Percentiles rank a stretch among this genome's conserved stretches.
Conservation (phyloP, 2,888 invertebrate species). For the Smittia sp. region DNA sequence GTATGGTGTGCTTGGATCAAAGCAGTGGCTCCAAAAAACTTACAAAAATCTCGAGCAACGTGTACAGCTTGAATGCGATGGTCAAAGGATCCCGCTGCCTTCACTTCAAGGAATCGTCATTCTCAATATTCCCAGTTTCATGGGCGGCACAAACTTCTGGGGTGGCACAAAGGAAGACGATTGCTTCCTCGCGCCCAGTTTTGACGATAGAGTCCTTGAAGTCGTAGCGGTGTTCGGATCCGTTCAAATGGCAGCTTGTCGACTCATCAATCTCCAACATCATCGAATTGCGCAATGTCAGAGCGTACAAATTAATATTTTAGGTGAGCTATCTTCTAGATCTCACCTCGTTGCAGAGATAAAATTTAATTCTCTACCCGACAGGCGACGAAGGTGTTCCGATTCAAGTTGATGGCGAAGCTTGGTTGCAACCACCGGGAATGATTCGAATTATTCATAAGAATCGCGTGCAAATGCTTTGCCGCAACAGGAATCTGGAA, state of each 20-base stretch:
- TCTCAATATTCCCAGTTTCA: conserved; percentile 85
- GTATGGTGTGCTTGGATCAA: conserved; percentile 58
- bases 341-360: neutral
- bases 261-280: conserved; percentile 91
- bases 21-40: conserved; percentile 81
- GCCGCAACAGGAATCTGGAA: conserved; percentile 85
- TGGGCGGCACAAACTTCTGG: conserved; percentile 92
- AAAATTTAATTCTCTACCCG: neutral
- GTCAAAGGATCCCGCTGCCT: conserved; percentile 90
- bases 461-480: conserved; percentile 94
- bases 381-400: conserved; percentile 83
- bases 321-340: conserved; percentile 58
- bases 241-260: conserved; percentile 95
- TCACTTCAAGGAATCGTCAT: conserved; percentile 96
- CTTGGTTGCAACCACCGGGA: conserved; percentile 96
- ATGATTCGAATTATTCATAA: conserved; percentile 95
- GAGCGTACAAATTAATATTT: conserved; percentile 91
- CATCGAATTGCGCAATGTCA: conserved; percentile 97
- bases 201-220: conserved; percentile 94
- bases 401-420: conserved; percentile 95
- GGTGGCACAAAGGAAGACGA: conserved; percentile 90
- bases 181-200: conserved; percentile 86
- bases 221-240: conserved; percentile 97
- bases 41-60: conserved; percentile 95
- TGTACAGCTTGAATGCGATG: conserved; percentile 94